Evolutionary conservation across 1,140 invertebrate genomes (phyloP).

Genomic region (Nomia melanderi): DNA sequence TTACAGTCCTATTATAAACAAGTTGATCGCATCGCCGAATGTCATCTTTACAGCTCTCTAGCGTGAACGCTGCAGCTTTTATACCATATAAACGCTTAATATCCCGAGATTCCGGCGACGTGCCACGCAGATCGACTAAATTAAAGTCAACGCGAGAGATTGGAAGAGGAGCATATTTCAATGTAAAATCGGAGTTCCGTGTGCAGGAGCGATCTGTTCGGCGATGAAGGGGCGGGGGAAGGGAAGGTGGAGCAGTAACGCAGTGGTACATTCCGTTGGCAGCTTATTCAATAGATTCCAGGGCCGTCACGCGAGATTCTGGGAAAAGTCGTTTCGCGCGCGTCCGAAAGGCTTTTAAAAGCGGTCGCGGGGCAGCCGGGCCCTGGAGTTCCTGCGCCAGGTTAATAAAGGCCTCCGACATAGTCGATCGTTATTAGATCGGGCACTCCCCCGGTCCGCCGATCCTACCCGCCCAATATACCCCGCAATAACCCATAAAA

Average conservation of each 20-base stretch:
- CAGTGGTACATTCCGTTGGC: conserved; percentile 25
- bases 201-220: too few species aligned
- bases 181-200: too few species aligned
- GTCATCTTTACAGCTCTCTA: too few species aligned
- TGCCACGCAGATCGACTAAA: too few species aligned
- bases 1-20: too few species aligned
- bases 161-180: too few species aligned
- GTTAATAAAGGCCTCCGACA: conserved; percentile 78
- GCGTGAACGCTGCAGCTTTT: too few species aligned
- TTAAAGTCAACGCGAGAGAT: too few species aligned
- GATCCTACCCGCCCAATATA: conserved; percentile 59
- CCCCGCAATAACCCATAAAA: conserved; percentile 80
- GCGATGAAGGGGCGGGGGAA: background rate
- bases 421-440: conserved; percentile 80
- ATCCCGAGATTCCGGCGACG: too few species aligned
- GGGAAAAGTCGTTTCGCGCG: conserved; percentile 79
- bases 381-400: conserved; percentile 61
- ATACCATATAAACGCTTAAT: too few species aligned
- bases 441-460: conserved; percentile 74
- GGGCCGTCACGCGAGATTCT: conserved; percentile 80
- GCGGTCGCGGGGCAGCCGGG: conserved; percentile 33
- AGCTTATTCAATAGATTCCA: conserved; percentile 75
- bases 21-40: too few species aligned
- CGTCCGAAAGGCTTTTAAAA: conserved; percentile 67
- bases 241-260: conserved; percentile 28